Evolutionary conservation across 2,797 vertebrate species (phyloP).

Genomic region (Pogonophryne albipinna): DNA sequence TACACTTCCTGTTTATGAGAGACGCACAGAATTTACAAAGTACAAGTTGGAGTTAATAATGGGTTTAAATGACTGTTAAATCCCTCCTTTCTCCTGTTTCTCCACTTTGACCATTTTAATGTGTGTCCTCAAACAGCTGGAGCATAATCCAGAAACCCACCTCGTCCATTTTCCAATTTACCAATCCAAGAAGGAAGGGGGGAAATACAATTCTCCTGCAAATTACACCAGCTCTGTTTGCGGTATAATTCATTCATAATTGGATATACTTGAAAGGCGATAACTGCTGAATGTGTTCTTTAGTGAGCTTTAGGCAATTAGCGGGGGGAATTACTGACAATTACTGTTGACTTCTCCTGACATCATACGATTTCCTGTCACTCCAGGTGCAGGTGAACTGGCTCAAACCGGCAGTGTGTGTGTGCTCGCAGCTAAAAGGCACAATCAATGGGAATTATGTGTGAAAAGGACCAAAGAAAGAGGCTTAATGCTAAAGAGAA

Average conservation of each 20-base stretch:
- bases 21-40: conserved; percentile 15
- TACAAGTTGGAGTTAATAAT: conserved; percentile 25
- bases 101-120: conserved; percentile 25
- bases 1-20: conserved; percentile 51
- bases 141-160: background rate
- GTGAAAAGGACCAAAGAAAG: conserved; percentile 24
- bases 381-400: conserved; percentile 41
- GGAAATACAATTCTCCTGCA: conserved; percentile 22
- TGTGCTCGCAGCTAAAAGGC: conserved; percentile 37
- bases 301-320: conserved; percentile 52
- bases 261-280: conserved; percentile 62
- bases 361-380: conserved; percentile 52
- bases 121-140: conserved; percentile 22
- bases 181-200: conserved; percentile 7
- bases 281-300: conserved; percentile 69
- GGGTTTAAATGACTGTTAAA: conserved; percentile 34
- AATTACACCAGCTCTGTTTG: conserved; percentile 60
- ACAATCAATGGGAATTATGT: conserved; percentile 51
- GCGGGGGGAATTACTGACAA: conserved; percentile 61
- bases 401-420: conserved; percentile 34
- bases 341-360: conserved; percentile 60
- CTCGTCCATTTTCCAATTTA: conserved; percentile 34
- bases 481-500: conserved; percentile 3
- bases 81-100: conserved; percentile 8
- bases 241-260: conserved; percentile 66